phyloP scores from a whole-genome alignment of 1,140 invertebrate species.

The Dendroctonus ponderosae region DNA sequence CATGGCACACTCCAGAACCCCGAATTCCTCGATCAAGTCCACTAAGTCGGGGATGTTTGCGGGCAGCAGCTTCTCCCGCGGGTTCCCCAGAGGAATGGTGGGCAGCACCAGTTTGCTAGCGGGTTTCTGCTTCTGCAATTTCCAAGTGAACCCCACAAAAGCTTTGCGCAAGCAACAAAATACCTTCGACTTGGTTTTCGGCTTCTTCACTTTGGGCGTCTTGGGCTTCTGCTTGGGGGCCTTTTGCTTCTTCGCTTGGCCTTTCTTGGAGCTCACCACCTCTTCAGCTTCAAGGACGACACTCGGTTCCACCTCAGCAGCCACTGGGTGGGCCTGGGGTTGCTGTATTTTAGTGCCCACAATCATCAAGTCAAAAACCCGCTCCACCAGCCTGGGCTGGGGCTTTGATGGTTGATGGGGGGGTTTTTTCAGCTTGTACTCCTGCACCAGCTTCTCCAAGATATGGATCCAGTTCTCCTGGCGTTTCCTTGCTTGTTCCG shows the following conservation, averaged over 20 bases:
- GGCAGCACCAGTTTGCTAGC: constrained; percentile 17
- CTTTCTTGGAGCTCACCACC: constrained; percentile 1
- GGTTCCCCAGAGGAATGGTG: constrained; percentile 13
- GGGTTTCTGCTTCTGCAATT: not conserved
- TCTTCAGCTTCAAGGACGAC: not conserved
- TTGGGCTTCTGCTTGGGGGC: constrained; percentile 8
- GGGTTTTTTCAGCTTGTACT: constrained; percentile 18
- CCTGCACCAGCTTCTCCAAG: constrained; percentile 7
- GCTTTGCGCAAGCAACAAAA: not conserved
- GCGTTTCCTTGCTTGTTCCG: not conserved
- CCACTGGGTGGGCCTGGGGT: not conserved
- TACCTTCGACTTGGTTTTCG: not conserved
- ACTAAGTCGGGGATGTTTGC: constrained; percentile 19
- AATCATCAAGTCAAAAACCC: constrained; percentile 3
- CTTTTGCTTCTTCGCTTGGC: constrained; percentile 15
- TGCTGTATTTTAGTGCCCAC: constrained; percentile 17
- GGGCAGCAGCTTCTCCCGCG: constrained; percentile 14
- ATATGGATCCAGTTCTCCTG: constrained; percentile 12
- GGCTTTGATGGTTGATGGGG: not conserved
- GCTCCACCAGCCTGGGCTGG: constrained; percentile 1
- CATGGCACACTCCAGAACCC: constrained; percentile 23
- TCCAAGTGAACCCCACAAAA: too few relatives aligned
- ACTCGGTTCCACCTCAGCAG: too few relatives aligned
- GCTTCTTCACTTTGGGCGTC: not conserved
- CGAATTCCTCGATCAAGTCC: constrained; percentile 29